phyloP scores from a whole-genome alignment of 2,888 invertebrate species.

The Pyrocoelia pectoralis region DNA sequence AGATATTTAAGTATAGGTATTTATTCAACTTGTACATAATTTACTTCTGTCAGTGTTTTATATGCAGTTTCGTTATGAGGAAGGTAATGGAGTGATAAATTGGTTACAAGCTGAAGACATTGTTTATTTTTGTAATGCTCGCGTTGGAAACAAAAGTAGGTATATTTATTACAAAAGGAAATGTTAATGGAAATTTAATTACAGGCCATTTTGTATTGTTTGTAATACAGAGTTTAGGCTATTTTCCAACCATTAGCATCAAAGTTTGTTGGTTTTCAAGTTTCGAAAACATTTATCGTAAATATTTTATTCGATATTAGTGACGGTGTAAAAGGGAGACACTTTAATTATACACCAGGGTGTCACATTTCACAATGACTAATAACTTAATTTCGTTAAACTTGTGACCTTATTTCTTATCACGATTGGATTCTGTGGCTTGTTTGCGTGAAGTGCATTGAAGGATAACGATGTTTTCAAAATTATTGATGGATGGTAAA shows the following conservation, averaged over 20 bases:
- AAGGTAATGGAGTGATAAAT: not conserved
- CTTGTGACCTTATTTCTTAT: too few species aligned
- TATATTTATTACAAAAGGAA: not conserved
- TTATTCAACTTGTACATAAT: too few species aligned
- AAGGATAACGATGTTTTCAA: too few species aligned
- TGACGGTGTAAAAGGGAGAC: not conserved
- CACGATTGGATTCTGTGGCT: too few species aligned
- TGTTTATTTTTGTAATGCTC: not conserved
- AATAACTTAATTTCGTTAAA: too few species aligned
- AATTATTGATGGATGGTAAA: too few species aligned
- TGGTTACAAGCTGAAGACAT: not conserved
- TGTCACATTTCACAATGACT: too few species aligned
- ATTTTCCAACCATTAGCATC: not conserved
- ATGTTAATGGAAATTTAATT: slow-evolving; percentile 1
- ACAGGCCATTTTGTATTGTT: not conserved
- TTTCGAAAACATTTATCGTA: not conserved
- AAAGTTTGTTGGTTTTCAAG: not conserved
- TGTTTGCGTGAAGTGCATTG: too few species aligned
- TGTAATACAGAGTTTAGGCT: not conserved
- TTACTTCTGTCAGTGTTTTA: too few species aligned
- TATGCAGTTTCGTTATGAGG: too few species aligned
- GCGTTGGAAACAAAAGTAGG: not conserved
- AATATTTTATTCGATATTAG: not conserved
- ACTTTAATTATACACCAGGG: not conserved
- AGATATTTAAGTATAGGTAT: too few species aligned